Base-by-base conservation (phyloP, 2,113 vertebrate genomes). In the Tor tambroides region DNA sequence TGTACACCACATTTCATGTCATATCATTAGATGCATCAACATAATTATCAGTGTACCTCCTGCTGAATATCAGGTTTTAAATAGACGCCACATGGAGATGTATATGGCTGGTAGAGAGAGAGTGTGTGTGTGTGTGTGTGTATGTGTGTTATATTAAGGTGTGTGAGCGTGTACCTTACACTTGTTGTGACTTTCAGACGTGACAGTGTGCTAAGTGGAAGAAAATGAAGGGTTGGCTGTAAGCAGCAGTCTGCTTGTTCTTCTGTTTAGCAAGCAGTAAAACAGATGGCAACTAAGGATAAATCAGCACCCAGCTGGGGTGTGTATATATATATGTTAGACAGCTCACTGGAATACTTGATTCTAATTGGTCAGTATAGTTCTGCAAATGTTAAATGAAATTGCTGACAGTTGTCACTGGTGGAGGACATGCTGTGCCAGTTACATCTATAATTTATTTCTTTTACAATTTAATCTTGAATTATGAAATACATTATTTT, bases 231-330 rank as follows among this genome's bases (percentile, higher is more conserved):
- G 41, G 49, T 83, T 69, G 6, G 35, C 35, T 65, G 59, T 49
- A 49, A 69, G 63, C 19, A 11, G 76, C 76, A 79, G 49, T 30
- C 49, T 76, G 56, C 49, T 14, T 35, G 46, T 54, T 74, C 49
- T 54, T 84, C 51, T 78, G 46, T 85, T 82, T 30, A 65, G 30
- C 19, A 80, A 71, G 83, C 43, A 65, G 72, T 78, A 83, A 85
- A 85, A 83, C 41, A 49, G 80, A 87, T 69, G 71, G 61, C 59
- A 85, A 46, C 54, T 19, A 3, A 61, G 54, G 41, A 63, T 32
- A 75, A 75, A 49, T 89, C 46, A 56, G 32, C 61, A 63, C 61
- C 59, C 72, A 46, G 72, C 41, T 75, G 72, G 11, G 72, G 2
- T 11, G 2, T 23, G 19, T 56, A 46, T 46, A 51, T 14, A 54